A percentile compares a stretch with the other conserved stretches of the same genome.
Evolutionary conservation across 1,140 invertebrate genomes (phyloP).

Genomic region (Gryllus bimaculatus): DNA sequence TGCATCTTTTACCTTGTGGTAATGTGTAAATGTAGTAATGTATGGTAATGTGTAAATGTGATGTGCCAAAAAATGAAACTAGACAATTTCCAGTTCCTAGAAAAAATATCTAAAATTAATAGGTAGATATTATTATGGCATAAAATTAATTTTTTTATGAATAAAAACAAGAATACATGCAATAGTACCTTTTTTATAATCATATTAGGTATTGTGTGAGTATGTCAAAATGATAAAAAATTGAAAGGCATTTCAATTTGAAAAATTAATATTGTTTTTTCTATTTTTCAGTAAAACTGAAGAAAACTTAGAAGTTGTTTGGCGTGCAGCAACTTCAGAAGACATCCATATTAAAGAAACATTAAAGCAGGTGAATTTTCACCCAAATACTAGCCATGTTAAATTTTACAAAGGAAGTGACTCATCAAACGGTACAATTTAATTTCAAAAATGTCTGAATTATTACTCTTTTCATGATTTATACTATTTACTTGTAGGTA

Average conservation of each 20-base stretch:
- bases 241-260: background rate
- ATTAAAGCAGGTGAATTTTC: conserved; percentile 12
- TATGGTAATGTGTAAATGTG: too few species aligned
- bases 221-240: background rate
- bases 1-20: too few species aligned
- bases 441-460: too few species aligned
- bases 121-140: too few species aligned
- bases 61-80: too few species aligned
- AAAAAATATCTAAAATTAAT: too few species aligned
- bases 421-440: background rate
- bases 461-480: background rate
- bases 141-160: background rate
- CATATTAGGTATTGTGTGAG: background rate
- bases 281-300: conserved; percentile 26
- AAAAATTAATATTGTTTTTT: background rate
- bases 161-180: background rate
- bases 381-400: background rate
- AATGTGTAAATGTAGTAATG: too few species aligned
- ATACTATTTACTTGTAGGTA: background rate
- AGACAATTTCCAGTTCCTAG: too few species aligned
- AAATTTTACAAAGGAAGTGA: conserved; percentile 2
- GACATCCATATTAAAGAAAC: conserved; percentile 31
- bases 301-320: conserved; percentile 36
- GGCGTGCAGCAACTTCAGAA: conserved; percentile 33
- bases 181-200: background rate